A percentile compares a stretch with the other conserved stretches of the same genome.
These are phyloP conservation scores for Pollachius pollachius DNA, from an alignment of 2,113 vertebrate species.

Conservation along the genomic window DNA sequence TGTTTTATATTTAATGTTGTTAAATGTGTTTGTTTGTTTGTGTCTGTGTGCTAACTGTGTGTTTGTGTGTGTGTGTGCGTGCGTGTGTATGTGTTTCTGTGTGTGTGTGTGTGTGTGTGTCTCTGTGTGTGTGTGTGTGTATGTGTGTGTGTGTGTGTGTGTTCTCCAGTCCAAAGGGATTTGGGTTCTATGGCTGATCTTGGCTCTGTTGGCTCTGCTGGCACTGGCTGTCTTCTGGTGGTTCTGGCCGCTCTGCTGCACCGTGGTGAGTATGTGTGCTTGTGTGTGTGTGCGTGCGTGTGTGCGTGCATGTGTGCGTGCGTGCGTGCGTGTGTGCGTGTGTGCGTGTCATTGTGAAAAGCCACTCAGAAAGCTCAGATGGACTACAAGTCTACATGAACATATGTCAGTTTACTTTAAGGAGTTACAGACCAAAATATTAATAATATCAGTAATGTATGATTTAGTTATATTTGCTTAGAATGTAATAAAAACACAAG, in stretches of 20 bases:
- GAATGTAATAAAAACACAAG: too few species aligned
- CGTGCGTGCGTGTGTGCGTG: background rate
- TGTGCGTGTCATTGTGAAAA: too few species aligned
- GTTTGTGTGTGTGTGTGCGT: background rate
- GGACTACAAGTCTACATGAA: too few species aligned
- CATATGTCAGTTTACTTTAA: too few species aligned
- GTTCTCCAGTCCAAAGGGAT: constrained; percentile 78
- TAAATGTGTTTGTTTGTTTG: too few species aligned
- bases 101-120: background rate
- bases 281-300: constrained; percentile 2
- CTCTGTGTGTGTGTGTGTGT: background rate
- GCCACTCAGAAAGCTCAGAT: too few species aligned
- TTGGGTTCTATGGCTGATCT: constrained; percentile 80
- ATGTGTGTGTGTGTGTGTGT: background rate
- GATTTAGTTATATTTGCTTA: too few species aligned
- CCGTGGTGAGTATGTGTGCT: constrained; percentile 72
- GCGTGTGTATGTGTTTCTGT: background rate
- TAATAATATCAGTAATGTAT: too few species aligned
- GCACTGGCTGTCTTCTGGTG: constrained; percentile 87
- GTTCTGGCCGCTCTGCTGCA: constrained; percentile 99
- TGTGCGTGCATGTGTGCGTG: constrained; percentile 3
- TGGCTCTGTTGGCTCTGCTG: constrained; percentile 82
- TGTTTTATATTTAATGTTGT: too few species aligned
- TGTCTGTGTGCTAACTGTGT: too few species aligned
- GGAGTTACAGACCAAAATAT: too few species aligned